Conservation (phyloP, 2,113 vertebrate genomes). For the Aythya baeri region DNA sequence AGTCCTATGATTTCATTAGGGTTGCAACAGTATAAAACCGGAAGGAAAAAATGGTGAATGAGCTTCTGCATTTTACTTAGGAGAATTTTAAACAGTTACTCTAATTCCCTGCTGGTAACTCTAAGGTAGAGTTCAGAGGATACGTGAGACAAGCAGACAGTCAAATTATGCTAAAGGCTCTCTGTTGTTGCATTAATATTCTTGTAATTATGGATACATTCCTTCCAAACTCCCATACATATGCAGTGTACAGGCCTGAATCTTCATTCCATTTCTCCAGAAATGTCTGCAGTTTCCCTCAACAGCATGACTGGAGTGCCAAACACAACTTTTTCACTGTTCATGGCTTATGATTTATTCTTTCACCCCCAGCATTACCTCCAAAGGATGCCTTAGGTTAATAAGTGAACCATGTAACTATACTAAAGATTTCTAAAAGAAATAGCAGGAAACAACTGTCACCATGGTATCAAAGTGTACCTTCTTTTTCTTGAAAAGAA, state of each 20-base stretch:
- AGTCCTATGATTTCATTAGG: background rate
- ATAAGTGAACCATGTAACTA: background rate
- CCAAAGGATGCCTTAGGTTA: background rate
- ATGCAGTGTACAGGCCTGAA: background rate
- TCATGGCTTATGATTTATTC: background rate
- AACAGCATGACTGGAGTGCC: background rate
- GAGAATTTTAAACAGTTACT: background rate
- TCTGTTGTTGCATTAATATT: background rate
- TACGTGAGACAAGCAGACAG: background rate
- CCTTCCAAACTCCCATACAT: background rate
- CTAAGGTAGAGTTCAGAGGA: background rate
- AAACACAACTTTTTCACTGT: background rate
- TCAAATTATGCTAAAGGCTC: background rate
- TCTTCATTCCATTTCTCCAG: background rate
- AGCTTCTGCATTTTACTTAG: background rate
- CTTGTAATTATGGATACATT: background rate
- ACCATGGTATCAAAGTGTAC: background rate
- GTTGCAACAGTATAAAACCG: background rate
- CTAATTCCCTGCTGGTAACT: background rate
- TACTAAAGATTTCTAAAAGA: conserved; percentile 2
- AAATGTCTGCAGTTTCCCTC: background rate
- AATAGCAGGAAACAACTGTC: conserved; percentile 6
- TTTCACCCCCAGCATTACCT: background rate
- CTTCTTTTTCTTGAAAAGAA: background rate
- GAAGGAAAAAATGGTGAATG: background rate